Conservation (phyloP, 2,888 invertebrate genomes). For the Axea sp. region DNA sequence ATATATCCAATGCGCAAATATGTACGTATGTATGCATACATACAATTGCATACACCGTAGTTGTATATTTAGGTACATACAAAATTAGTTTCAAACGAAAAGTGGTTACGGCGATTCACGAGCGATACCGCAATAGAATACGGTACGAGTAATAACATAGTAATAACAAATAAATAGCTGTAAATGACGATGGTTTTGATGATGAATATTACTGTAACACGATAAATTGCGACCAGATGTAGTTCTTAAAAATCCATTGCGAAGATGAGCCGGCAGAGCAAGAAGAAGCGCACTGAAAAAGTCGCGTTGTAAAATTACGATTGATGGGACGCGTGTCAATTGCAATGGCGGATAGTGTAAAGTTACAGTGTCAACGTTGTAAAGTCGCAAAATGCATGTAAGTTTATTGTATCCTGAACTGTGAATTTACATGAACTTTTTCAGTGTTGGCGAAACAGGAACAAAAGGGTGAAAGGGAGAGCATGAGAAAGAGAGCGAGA, state of each 20-base stretch:
- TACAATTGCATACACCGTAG: slow-evolving; percentile 64
- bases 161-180: slow-evolving; percentile 44
- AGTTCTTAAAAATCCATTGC: too few relatives aligned
- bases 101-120: slow-evolving; percentile 61
- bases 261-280: too few relatives aligned
- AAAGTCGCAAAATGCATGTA: slow-evolving; percentile 1
- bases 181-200: slow-evolving; percentile 51
- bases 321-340: too few relatives aligned
- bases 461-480: slow-evolving; percentile 2
- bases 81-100: slow-evolving; percentile 69
- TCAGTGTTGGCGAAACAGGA: neutral
- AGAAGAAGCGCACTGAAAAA: slow-evolving; percentile 14
- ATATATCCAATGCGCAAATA: slow-evolving; percentile 20
- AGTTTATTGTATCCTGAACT: neutral
- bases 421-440: slow-evolving; percentile 5
- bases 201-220: slow-evolving; percentile 24
- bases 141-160: slow-evolving; percentile 47
- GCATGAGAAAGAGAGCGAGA: neutral
- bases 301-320: slow-evolving; percentile 2
- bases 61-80: slow-evolving; percentile 64
- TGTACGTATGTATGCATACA: slow-evolving; percentile 42
- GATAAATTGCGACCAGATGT: slow-evolving; percentile 9
- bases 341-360: neutral
- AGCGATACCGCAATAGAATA: slow-evolving; percentile 53
- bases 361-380: neutral